Evolutionary conservation across 1,140 invertebrate genomes (phyloP), one percentile per base, ranked within the genome.

Genomic region (Cheumatopsyche charites): DNA sequence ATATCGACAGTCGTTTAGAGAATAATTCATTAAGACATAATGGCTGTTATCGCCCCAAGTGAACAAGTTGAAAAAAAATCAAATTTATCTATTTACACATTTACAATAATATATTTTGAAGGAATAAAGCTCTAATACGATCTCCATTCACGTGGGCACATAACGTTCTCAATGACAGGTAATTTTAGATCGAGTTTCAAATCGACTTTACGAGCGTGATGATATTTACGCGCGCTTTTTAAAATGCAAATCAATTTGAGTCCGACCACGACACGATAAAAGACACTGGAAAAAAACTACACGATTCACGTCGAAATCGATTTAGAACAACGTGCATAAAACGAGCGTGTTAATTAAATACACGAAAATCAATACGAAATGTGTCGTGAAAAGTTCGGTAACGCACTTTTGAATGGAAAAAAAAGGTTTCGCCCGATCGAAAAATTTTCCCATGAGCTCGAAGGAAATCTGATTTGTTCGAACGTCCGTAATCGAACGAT

Each of bases 161-260:
- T 58, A 58, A 58, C 55, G 55, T 58, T 58, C 55, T 58, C 55
- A 58, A 21, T 58, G 55, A 58, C 55, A 58, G 55, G 55, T 58
- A 58, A 58, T 58, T 58, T 58, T 58, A 19, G 55, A 58, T 58
- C 21, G 55, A 23, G 23, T 58, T 58, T 58, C 55, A 23, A 58
- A 25, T 58, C 25, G 25, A 58, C 55, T 58, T 58, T 58, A 58
- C 55, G 55, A 58, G 19, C 55, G 55, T 26, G 23, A 23, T 58
- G 55, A 58, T 58, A 58, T 58, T 58, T 58, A 58, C 55, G 55
- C 55, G 55, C 49, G 49, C 49, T 47, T 47, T 47, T 47, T 7
- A 47, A 52, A 17, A 52, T 52, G 47, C 47, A 52, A 52, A 52
- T 52, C 19, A 52, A 52, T 52, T 52, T 52, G 19, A 52, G 19